These are phyloP conservation scores for Prunella fulvescens DNA, from an alignment of 2,113 vertebrate species.

Conservation along the genomic window DNA sequence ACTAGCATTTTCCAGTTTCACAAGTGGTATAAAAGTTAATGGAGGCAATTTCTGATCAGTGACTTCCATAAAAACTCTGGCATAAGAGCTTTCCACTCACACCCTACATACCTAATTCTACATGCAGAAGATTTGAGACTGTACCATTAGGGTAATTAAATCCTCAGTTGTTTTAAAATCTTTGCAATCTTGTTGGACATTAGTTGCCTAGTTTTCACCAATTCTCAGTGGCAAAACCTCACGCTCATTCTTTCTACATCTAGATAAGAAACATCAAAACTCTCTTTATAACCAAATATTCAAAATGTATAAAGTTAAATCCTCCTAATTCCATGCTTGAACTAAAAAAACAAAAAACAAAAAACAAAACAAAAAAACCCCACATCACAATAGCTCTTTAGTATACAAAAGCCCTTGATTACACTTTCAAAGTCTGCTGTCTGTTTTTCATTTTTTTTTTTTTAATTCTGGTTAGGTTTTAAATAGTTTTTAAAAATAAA, in stretches of 20 bases:
- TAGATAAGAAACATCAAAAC: background rate
- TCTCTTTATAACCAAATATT: background rate
- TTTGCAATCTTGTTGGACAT: background rate
- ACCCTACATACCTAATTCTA: accelerated
- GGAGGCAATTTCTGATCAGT: background rate
- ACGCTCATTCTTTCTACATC: background rate
- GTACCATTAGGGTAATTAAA: background rate
- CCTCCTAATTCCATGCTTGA: background rate
- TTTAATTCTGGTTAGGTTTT: background rate
- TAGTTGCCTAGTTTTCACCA: background rate
- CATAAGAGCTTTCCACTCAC: background rate
- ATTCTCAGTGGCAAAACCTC: background rate
- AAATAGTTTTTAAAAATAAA: background rate
- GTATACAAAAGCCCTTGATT: background rate
- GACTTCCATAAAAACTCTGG: background rate
- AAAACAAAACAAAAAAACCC: background rate
- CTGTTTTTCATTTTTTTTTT: background rate
- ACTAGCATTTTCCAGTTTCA: background rate
- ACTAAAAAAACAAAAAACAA: background rate
- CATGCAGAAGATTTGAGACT: background rate
- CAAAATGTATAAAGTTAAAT: background rate
- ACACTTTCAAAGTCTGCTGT: background rate
- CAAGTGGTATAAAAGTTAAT: background rate
- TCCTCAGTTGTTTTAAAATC: background rate
- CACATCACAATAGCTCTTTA: background rate